A percentile compares a stretch with the other conserved stretches of the same genome.
Evolutionary conservation across 2,888 invertebrate genomes (phyloP).

Genomic region (Cephus nigrinus): DNA sequence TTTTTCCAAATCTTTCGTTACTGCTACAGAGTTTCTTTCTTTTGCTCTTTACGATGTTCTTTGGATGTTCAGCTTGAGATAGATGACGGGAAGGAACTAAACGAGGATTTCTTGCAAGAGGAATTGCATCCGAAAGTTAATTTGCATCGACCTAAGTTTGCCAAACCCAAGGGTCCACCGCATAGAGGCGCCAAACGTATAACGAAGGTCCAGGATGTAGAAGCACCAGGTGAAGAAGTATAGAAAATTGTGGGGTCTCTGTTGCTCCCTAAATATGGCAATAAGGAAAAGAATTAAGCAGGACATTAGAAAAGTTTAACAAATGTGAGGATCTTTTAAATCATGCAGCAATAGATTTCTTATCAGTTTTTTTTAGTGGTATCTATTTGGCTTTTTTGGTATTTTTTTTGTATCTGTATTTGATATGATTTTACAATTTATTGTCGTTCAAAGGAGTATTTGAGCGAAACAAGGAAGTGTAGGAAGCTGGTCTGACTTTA

Average conservation of each 20-base stretch:
- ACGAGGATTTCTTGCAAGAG: constrained; percentile 89
- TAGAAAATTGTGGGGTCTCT: constrained; percentile 20
- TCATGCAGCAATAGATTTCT: background rate
- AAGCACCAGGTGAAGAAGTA: constrained; percentile 43
- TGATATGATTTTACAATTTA: background rate
- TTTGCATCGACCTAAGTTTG: constrained; percentile 90
- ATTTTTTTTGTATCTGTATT: background rate
- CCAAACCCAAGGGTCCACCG: constrained; percentile 96
- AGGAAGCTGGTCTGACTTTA: constrained; percentile 13
- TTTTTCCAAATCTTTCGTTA: constrained; percentile 6
- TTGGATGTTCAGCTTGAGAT: constrained; percentile 83
- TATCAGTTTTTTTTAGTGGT: constrained; percentile 2
- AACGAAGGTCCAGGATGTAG: constrained; percentile 72
- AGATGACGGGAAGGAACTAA: constrained; percentile 89
- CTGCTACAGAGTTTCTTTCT: constrained; percentile 18
- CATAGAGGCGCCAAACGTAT: constrained; percentile 91
- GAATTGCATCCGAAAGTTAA: constrained; percentile 94
- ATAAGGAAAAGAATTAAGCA: constrained; percentile 18
- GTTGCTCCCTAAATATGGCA: background rate
- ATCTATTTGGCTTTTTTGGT: background rate
- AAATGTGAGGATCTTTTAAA: too few relatives aligned
- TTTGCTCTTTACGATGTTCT: constrained; percentile 31
- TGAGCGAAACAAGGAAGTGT: background rate
- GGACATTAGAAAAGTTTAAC: constrained; percentile 23
- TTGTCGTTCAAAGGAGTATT: background rate